Percentiles rank a stretch among this genome's conserved stretches.
These are phyloP conservation scores for Lasioglossum figueresi DNA, from an alignment of 2,888 invertebrate species.

Conservation along the genomic window DNA sequence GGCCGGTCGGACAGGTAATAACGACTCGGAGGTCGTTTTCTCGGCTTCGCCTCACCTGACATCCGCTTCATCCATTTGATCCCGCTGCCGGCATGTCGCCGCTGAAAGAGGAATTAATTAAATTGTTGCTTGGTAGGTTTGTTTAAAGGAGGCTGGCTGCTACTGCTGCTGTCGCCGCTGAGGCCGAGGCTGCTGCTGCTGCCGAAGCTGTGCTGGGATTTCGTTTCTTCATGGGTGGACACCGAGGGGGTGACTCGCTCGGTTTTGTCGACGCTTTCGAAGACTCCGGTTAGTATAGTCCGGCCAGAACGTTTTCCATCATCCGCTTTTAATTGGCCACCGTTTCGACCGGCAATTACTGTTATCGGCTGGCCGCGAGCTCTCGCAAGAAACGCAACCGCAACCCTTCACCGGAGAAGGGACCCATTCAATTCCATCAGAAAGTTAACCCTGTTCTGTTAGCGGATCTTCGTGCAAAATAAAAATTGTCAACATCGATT, in stretches of 20 bases:
- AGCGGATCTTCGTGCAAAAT: no score
- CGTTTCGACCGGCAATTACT: constrained; percentile 11
- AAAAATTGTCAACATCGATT: no score
- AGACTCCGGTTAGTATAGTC: neutral
- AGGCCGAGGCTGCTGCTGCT: neutral
- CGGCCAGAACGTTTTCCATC: constrained; percentile 1
- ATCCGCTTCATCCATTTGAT: constrained; percentile 57
- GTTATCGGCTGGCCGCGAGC: neutral
- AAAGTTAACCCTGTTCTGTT: no score
- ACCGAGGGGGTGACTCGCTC: constrained; percentile 5
- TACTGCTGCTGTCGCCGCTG: neutral
- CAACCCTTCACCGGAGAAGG: neutral
- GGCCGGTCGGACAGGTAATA: constrained; percentile 63
- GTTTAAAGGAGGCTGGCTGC: constrained; percentile 8
- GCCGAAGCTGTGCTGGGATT: neutral
- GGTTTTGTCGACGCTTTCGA: constrained; percentile 1
- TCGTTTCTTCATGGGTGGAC: constrained; percentile 15
- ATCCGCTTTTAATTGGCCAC: constrained; percentile 6
- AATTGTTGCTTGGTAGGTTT: constrained; percentile 53
- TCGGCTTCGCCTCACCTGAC: constrained; percentile 53
- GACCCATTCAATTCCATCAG: no score
- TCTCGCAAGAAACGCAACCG: neutral
- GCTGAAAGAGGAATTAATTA: constrained; percentile 59
- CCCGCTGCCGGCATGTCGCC: constrained; percentile 50
- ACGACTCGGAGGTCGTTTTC: constrained; percentile 60